These are phyloP conservation scores for Habrosyne pyritoides DNA, from an alignment of 2,888 invertebrate species.

Conservation along the genomic window DNA sequence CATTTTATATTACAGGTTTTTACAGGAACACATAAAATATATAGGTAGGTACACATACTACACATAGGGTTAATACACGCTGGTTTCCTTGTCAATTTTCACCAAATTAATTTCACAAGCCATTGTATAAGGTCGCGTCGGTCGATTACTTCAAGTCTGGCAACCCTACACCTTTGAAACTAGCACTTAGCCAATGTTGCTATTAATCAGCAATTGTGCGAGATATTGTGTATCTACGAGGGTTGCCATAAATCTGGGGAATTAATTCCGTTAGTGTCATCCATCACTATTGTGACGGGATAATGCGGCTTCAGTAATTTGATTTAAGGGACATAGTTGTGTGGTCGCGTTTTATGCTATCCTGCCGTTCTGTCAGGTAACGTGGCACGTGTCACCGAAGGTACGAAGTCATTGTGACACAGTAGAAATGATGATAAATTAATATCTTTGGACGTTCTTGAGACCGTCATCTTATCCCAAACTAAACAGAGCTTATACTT, in stretches of 20 bases:
- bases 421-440: too few relatives aligned
- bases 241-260: background rate
- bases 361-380: background rate
- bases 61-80: too few relatives aligned
- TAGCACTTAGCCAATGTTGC: background rate
- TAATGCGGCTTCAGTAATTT: background rate
- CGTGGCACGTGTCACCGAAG: too few relatives aligned
- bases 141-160: background rate
- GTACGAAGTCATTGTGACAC: too few relatives aligned
- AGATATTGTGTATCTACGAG: background rate
- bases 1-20: too few relatives aligned
- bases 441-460: too few relatives aligned
- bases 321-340: background rate
- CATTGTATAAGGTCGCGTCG: background rate
- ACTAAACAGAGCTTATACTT: too few relatives aligned
- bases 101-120: background rate
- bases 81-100: background rate
- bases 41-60: too few relatives aligned
- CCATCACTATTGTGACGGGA: background rate
- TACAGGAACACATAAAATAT: too few relatives aligned
- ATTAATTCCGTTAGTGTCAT: constrained; percentile 1
- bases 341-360: background rate
- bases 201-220: background rate
- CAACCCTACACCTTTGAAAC: background rate
- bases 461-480: too few relatives aligned